Evolutionary conservation across 2,888 invertebrate genomes (phyloP).

Genomic region (Agriopis leucophaearia): DNA sequence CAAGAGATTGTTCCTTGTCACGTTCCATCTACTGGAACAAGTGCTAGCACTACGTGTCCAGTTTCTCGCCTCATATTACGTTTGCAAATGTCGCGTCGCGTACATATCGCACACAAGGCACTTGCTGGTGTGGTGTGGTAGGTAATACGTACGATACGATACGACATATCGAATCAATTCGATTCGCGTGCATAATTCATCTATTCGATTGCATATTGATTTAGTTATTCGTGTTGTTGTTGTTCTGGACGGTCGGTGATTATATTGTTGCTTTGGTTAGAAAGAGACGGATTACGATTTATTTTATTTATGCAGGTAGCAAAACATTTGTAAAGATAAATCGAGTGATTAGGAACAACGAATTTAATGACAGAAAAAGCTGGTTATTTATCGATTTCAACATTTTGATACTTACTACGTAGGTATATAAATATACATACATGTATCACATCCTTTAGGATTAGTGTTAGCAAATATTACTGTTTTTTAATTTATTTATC

Average conservation of each 20-base stretch:
- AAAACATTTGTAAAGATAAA: neutral
- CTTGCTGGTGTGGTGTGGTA: neutral
- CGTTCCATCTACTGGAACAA: conserved; percentile 15
- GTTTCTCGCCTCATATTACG: conserved; percentile 33
- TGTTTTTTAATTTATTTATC: too few relatives aligned
- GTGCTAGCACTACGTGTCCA: conserved; percentile 21
- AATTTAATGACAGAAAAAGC: too few relatives aligned
- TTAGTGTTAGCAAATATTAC: too few relatives aligned
- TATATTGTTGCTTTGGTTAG: neutral
- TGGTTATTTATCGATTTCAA: neutral
- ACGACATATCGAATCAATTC: neutral
- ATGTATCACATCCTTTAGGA: too few relatives aligned
- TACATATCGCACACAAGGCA: neutral
- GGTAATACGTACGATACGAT: neutral
- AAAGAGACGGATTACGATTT: neutral
- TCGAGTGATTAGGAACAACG: neutral
- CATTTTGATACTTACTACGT: neutral
- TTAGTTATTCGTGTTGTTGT: conserved; percentile 22
- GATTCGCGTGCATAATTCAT: conserved; percentile 35
- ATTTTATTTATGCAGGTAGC: neutral
- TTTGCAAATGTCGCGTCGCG: neutral
- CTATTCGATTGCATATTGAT: conserved; percentile 21
- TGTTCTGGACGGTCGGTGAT: conserved; percentile 4
- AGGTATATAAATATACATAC: too few relatives aligned
- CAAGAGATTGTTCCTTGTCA: neutral